Percentiles rank a stretch among this genome's conserved stretches.
Evolutionary conservation across 2,888 invertebrate genomes (phyloP).

Genomic region (Heliconius hortense): DNA sequence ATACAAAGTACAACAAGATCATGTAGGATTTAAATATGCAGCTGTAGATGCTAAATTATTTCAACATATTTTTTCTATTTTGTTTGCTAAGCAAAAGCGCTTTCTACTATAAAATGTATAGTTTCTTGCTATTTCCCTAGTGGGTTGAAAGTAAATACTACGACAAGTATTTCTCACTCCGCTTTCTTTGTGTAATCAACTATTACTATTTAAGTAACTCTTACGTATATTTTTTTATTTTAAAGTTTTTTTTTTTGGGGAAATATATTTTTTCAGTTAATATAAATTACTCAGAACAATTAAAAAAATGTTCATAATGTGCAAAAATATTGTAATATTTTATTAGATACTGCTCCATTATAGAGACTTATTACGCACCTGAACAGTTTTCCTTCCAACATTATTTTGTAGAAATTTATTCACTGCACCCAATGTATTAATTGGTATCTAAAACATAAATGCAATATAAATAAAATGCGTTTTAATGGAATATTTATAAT

Average conservation of each 20-base stretch:
- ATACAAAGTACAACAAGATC: no score
- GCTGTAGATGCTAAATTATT: not conserved
- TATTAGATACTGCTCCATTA: not conserved
- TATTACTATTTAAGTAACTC: slow-evolving; percentile 1
- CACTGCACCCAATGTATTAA: slow-evolving; percentile 85
- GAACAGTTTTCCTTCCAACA: slow-evolving; percentile 62
- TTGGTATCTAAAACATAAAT: slow-evolving; percentile 82
- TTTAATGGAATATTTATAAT: not conserved
- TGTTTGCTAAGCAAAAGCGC: not conserved
- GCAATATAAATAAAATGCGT: slow-evolving; percentile 6
- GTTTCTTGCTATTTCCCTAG: slow-evolving; percentile 16
- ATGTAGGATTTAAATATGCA: not conserved
- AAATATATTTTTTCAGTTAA: not conserved
- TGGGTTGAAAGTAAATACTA: not conserved
- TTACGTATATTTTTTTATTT: no score
- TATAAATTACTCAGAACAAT: not conserved
- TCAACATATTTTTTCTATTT: not conserved
- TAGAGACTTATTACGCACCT: slow-evolving; percentile 50
- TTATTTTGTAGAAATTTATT: slow-evolving; percentile 84
- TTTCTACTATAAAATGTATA: slow-evolving; percentile 7
- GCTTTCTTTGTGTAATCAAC: not conserved
- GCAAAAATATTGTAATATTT: not conserved
- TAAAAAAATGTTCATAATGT: not conserved
- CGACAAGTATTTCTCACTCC: not conserved
- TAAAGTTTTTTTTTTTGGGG: not conserved